A percentile compares a stretch with the other conserved stretches of the same genome.
These are phyloP conservation scores for Xenus cinereus DNA, from an alignment of 2,113 vertebrate genomes.

Conservation along the genomic window DNA sequence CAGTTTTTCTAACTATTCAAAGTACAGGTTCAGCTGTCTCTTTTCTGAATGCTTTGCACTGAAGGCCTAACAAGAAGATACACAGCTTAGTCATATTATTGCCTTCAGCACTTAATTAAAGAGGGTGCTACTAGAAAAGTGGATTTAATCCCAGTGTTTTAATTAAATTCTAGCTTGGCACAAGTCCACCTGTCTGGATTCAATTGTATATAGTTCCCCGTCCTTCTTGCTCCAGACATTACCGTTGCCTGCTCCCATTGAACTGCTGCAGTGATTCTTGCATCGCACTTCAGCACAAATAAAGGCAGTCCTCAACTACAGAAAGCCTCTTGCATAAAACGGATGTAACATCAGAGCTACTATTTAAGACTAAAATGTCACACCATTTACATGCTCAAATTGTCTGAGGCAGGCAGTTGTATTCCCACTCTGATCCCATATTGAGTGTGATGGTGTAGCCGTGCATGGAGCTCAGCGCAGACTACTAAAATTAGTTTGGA, in stretches of 20 bases:
- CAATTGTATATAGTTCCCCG: not conserved
- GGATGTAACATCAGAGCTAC: not conserved
- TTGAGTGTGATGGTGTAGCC: not conserved
- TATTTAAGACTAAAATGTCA: not conserved
- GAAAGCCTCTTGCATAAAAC: not conserved
- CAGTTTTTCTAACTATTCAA: not conserved
- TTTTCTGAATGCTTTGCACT: not conserved
- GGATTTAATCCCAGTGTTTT: slow-evolving; percentile 52
- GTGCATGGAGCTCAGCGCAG: not conserved
- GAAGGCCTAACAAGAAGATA: slow-evolving; percentile 6
- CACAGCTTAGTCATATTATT: slow-evolving; percentile 25
- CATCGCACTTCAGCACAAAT: not conserved
- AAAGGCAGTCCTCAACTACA: not conserved
- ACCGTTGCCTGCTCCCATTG: not conserved
- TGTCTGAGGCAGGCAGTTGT: not conserved
- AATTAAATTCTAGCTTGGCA: slow-evolving; percentile 55
- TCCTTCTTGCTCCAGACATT: not conserved
- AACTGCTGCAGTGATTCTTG: not conserved
- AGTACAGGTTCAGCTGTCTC: not conserved
- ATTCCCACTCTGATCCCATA: not conserved
- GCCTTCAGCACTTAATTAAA: slow-evolving; percentile 61
- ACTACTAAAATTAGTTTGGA: not conserved
- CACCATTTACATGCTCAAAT: not conserved
- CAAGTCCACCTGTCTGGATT: slow-evolving; percentile 27
- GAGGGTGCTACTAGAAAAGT: slow-evolving; percentile 38